A percentile compares a stretch with the other conserved stretches of the same genome.
phyloP scores from a whole-genome alignment of 92 coral and sea anemone species.

The Epizoanthus illoricatus region DNA sequence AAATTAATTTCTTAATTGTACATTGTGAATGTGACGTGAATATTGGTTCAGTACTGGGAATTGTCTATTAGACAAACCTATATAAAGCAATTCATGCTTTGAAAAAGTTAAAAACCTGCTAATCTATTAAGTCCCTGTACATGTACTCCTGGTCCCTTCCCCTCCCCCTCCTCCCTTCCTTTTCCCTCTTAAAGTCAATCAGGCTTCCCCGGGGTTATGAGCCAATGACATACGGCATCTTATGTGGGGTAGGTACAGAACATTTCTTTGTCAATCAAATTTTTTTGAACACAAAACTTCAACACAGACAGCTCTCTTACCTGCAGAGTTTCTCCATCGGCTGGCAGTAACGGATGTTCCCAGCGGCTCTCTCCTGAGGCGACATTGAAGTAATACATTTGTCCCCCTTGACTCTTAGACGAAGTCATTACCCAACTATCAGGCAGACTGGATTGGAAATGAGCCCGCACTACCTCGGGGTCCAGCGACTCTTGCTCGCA shows the following conservation, averaged over 20 bases:
- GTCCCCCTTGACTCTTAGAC: conserved; percentile 68
- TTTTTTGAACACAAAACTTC: not conserved
- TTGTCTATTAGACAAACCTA: no score
- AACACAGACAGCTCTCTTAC: not conserved
- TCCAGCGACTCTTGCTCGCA: not conserved
- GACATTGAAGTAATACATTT: conserved; percentile 77
- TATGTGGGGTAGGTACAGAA: not conserved
- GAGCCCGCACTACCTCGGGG: conserved; percentile 39
- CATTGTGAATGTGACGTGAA: no score
- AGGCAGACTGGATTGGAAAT: conserved; percentile 78
- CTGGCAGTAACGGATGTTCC: conserved; percentile 83
- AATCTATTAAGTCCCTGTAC: no score
- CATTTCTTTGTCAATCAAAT: not conserved
- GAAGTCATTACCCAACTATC: conserved; percentile 81
- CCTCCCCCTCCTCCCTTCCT: no score
- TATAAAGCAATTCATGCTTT: no score
- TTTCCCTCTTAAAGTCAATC: no score
- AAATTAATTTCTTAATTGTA: no score
- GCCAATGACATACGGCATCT: no score
- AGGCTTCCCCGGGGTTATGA: no score
- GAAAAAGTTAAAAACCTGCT: no score
- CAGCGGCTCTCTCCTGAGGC: conserved; percentile 85
- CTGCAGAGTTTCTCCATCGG: conserved; percentile 50
- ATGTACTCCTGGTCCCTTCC: no score
- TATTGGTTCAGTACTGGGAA: no score